phyloP scores from a whole-genome alignment of 2,888 invertebrate genomes.

The Acronicta aceris region DNA sequence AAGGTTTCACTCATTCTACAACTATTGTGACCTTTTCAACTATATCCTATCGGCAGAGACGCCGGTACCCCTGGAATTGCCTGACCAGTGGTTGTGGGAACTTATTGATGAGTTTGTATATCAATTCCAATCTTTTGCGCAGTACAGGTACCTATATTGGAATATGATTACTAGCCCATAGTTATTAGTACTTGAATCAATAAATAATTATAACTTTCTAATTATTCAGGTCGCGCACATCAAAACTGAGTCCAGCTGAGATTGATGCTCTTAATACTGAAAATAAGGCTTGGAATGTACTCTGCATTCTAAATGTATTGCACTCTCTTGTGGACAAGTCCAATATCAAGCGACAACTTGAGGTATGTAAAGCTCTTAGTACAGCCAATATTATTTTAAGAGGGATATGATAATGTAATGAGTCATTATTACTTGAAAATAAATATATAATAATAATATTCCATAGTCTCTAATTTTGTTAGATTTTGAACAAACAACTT shows the following conservation, averaged over 20 bases:
- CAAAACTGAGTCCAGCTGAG: slow-evolving; percentile 94
- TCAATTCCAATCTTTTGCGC: slow-evolving; percentile 97
- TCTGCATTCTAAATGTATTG: slow-evolving; percentile 98
- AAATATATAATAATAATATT: too few relatives aligned
- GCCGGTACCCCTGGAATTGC: slow-evolving; percentile 96
- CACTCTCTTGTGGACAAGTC: slow-evolving; percentile 99
- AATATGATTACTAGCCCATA: background rate
- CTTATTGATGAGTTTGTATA: slow-evolving; percentile 99
- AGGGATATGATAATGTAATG: too few relatives aligned
- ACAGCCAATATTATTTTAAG: too few relatives aligned
- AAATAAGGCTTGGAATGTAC: slow-evolving; percentile 98
- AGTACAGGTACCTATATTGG: slow-evolving; percentile 90
- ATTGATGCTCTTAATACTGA: slow-evolving; percentile 93
- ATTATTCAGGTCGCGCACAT: slow-evolving; percentile 87
- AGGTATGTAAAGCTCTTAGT: slow-evolving; percentile 87
- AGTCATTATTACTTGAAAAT: too few relatives aligned
- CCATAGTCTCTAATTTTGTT: too few relatives aligned
- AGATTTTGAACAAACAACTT: too few relatives aligned
- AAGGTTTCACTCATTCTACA: slow-evolving; percentile 98
- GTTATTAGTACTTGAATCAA: background rate
- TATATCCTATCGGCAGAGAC: slow-evolving; percentile 96
- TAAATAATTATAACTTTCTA: background rate
- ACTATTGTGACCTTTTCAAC: slow-evolving; percentile 99
- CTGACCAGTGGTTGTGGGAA: slow-evolving; percentile 99
- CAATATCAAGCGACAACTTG: slow-evolving; percentile 98